These are phyloP conservation scores for Proisotoma minuta DNA, from an alignment of 2,888 invertebrate genomes.

Conservation along the genomic window DNA sequence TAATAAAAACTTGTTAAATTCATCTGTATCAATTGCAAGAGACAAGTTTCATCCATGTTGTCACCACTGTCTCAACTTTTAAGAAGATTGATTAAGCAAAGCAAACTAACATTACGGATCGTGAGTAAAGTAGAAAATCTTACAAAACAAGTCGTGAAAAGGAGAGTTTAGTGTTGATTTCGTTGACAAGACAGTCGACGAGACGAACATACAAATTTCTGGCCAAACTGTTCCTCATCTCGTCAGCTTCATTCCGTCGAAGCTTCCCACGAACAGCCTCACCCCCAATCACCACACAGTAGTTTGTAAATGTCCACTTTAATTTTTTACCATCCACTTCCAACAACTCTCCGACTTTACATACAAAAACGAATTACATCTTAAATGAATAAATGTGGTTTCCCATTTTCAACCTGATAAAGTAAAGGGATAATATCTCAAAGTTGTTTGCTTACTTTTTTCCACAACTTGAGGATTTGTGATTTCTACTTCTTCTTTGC, in stretches of 20 bases:
- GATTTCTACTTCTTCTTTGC: conserved; percentile 64
- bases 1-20: not conserved
- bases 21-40: not conserved
- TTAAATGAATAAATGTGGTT: too few species aligned
- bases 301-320: conserved; percentile 77
- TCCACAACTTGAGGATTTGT: conserved; percentile 67
- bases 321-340: conserved; percentile 76
- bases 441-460: conserved; percentile 52
- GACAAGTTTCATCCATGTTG: not conserved
- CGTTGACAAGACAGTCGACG: conserved; percentile 82
- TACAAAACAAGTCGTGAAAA: conserved; percentile 81
- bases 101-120: not conserved
- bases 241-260: conserved; percentile 72
- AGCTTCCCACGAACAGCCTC: conserved; percentile 63
- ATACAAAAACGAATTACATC: not conserved
- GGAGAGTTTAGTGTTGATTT: conserved; percentile 76
- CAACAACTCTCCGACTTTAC: conserved; percentile 66
- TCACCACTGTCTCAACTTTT: too few species aligned
- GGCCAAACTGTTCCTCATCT: conserved; percentile 78
- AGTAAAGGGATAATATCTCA: too few species aligned
- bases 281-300: conserved; percentile 72
- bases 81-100: not conserved
- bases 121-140: too few species aligned
- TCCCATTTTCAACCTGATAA: too few species aligned
- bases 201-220: conserved; percentile 77